These are phyloP conservation scores for Poeciliopsis paucimaculata DNA, from an alignment of 2,797 vertebrate genomes.

Conservation along the genomic window DNA sequence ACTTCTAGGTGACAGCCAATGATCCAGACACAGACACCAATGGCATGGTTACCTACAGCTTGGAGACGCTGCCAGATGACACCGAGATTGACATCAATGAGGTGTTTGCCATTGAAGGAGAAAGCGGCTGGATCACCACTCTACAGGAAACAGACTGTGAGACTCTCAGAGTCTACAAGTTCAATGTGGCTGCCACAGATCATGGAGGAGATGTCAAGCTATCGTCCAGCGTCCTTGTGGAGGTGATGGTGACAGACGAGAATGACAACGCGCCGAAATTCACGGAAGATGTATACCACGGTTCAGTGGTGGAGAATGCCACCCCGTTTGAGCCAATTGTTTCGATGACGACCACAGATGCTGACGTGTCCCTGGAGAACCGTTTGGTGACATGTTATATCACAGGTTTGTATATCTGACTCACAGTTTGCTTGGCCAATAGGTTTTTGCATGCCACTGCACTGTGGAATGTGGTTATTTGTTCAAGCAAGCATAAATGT, in stretches of 20 bases:
- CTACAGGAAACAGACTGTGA: slow-evolving; percentile 89
- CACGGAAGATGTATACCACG: slow-evolving; percentile 86
- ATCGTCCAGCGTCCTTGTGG: slow-evolving; percentile 91
- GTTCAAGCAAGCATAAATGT: neutral
- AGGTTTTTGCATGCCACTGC: neutral
- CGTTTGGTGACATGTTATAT: slow-evolving; percentile 93
- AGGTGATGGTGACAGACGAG: slow-evolving; percentile 93
- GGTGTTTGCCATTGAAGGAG: slow-evolving; percentile 88
- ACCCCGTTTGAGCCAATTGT: slow-evolving; percentile 85
- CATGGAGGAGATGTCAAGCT: slow-evolving; percentile 88
- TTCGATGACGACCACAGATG: slow-evolving; percentile 87
- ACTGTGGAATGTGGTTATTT: neutral
- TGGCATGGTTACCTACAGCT: slow-evolving; percentile 90
- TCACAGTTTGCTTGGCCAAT: neutral
- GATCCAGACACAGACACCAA: slow-evolving; percentile 92
- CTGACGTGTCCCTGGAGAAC: slow-evolving; percentile 90
- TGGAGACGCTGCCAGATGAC: slow-evolving; percentile 81
- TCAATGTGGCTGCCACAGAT: slow-evolving; percentile 91
- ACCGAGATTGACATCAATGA: slow-evolving; percentile 59
- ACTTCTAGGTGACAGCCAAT: slow-evolving; percentile 90
- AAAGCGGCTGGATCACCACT: slow-evolving; percentile 93
- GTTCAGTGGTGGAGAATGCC: slow-evolving; percentile 88
- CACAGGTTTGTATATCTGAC: slow-evolving; percentile 84
- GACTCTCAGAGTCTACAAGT: slow-evolving; percentile 81
- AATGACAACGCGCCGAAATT: slow-evolving; percentile 95